These are phyloP conservation scores for Gallinago solitaria DNA, from an alignment of 2,797 vertebrate species.

Conservation along the genomic window DNA sequence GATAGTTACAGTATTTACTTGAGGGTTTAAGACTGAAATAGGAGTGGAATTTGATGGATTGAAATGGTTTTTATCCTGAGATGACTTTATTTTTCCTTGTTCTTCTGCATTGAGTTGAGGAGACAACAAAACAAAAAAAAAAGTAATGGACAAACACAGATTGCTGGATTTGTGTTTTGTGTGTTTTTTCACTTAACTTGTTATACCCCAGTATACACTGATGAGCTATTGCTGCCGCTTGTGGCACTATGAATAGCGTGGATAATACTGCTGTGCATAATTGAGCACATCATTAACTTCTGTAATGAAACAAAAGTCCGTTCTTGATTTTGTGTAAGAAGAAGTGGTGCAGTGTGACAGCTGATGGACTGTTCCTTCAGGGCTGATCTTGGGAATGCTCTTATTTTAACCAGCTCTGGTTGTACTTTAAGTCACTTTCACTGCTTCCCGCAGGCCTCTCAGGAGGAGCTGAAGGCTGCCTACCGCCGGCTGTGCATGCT, in stretches of 20 bases:
- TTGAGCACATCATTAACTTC: background rate
- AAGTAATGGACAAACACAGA: background rate
- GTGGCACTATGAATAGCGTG: rapidly evolving
- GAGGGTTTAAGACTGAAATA: background rate
- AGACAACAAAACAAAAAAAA: background rate
- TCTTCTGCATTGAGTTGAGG: background rate
- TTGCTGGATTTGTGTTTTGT: background rate
- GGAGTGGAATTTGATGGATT: background rate
- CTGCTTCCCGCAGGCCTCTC: constrained; percentile 85
- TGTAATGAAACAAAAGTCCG: background rate
- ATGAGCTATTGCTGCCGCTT: background rate
- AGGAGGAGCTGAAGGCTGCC: constrained; percentile 93
- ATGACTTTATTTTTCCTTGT: background rate
- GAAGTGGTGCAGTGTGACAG: background rate
- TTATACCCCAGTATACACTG: background rate
- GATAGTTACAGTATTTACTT: background rate
- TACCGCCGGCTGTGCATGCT: constrained; percentile 97
- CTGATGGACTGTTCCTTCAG: background rate
- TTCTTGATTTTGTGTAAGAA: background rate
- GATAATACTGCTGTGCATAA: background rate
- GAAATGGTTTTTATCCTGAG: background rate
- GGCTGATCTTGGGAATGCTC: background rate
- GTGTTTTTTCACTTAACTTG: background rate
- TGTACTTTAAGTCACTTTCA: background rate
- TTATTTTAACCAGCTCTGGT: background rate